These are phyloP conservation scores for Chaetura pelagica DNA, from an alignment of 2,113 vertebrate genomes.

Conservation along the genomic window DNA sequence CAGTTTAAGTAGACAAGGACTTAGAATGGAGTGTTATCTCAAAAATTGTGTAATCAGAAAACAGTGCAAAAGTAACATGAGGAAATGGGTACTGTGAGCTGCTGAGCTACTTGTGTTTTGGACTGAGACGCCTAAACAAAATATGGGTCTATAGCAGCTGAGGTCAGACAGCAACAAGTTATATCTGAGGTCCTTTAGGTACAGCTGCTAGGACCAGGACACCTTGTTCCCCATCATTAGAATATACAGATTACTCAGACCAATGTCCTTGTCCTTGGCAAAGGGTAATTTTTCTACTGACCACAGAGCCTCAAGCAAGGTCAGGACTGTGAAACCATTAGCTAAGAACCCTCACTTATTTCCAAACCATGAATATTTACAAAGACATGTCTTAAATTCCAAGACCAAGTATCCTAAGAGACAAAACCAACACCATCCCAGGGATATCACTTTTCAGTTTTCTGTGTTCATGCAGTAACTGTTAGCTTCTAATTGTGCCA, in stretches of 20 bases:
- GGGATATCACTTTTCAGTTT: not conserved
- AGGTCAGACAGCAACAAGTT: not conserved
- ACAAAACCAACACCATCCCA: not conserved
- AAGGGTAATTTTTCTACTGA: not conserved
- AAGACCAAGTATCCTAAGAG: not conserved
- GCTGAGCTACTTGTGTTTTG: not conserved
- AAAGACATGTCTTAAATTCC: not conserved
- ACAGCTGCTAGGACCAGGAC: not conserved
- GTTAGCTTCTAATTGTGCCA: not conserved
- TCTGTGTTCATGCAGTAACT: not conserved
- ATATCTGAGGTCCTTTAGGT: not conserved
- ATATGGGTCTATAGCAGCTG: not conserved
- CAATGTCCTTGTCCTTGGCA: rapidly evolving
- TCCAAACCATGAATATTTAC: not conserved
- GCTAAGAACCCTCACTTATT: not conserved
- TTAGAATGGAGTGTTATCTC: not conserved
- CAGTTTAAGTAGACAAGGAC: not conserved
- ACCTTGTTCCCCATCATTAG: not conserved
- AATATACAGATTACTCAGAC: not conserved
- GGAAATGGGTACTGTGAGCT: not conserved
- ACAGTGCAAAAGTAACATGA: not conserved
- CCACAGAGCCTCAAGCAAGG: not conserved
- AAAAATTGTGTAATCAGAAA: not conserved
- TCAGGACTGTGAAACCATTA: not conserved
- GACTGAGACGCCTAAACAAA: not conserved